These are phyloP conservation scores for Plagodis pulveraria DNA, from an alignment of 2,888 invertebrate genomes.

Conservation along the genomic window DNA sequence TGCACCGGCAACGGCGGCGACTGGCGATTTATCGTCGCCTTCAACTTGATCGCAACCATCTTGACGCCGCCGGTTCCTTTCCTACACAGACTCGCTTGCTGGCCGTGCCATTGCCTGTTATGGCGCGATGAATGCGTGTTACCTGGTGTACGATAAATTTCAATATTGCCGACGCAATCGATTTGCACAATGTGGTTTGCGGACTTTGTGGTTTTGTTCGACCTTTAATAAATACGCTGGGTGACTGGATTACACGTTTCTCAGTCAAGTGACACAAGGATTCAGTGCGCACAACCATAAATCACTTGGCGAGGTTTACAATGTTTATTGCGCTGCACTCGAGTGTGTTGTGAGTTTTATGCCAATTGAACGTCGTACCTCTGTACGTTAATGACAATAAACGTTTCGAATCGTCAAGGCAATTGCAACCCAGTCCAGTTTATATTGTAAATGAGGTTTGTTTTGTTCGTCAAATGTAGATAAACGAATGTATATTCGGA, in stretches of 20 bases:
- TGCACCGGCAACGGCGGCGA: constrained; percentile 50
- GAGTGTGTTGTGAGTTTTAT: neutral
- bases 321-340: neutral
- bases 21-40: constrained; percentile 60
- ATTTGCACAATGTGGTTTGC: constrained; percentile 23
- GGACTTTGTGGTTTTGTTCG: constrained; percentile 6
- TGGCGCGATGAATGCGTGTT: constrained; percentile 26
- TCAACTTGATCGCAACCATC: constrained; percentile 53
- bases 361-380: neutral
- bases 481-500: too few relatives aligned
- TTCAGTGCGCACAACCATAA: constrained; percentile 1
- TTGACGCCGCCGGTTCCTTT: constrained; percentile 17
- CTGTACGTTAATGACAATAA: too few relatives aligned
- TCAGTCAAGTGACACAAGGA: constrained; percentile 2
- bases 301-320: neutral
- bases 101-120: constrained; percentile 13
- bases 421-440: too few relatives aligned
- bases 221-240: constrained; percentile 10
- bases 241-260: neutral
- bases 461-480: too few relatives aligned
- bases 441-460: too few relatives aligned
- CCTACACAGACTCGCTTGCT: constrained; percentile 1
- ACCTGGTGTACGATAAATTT: constrained; percentile 25
- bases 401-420: too few relatives aligned
- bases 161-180: constrained; percentile 23